phyloP scores from a whole-genome alignment of 2,888 invertebrate species.

The Aromia moschata region DNA sequence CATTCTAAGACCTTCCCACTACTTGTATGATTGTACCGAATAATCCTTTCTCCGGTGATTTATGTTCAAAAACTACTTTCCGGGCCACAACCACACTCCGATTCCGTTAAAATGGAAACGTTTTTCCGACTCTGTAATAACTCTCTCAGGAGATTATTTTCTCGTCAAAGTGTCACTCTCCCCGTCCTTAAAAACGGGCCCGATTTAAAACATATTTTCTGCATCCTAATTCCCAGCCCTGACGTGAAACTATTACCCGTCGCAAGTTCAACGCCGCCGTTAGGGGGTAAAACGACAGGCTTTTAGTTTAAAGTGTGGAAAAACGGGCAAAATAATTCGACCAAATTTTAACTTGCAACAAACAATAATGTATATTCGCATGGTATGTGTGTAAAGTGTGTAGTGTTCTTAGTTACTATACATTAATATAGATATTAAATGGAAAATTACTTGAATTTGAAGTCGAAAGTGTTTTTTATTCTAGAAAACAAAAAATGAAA shows the following conservation, averaged over 20 bases:
- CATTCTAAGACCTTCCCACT: conserved; percentile 14
- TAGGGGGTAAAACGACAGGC: background rate
- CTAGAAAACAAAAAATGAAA: too few species aligned
- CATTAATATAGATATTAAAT: too few species aligned
- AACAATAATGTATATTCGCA: too few species aligned
- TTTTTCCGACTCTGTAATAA: background rate
- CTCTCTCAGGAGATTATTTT: background rate
- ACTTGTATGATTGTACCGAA: conserved; percentile 10
- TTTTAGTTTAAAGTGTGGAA: background rate
- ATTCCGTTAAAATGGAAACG: background rate
- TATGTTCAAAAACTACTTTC: conserved; percentile 7
- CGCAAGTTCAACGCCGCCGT: background rate
- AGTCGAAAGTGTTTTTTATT: too few species aligned
- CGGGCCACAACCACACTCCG: background rate
- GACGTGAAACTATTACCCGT: background rate
- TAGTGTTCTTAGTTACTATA: too few species aligned
- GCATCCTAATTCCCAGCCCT: background rate
- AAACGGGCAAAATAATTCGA: too few species aligned
- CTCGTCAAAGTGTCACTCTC: background rate
- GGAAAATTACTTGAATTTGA: too few species aligned
- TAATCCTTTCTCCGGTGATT: conserved; percentile 17
- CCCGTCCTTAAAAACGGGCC: background rate
- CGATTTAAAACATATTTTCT: background rate
- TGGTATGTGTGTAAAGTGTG: too few species aligned
- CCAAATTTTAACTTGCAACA: too few species aligned